phyloP scores from a whole-genome alignment of 2,888 invertebrate species.

The Drosophila prostipennis region DNA sequence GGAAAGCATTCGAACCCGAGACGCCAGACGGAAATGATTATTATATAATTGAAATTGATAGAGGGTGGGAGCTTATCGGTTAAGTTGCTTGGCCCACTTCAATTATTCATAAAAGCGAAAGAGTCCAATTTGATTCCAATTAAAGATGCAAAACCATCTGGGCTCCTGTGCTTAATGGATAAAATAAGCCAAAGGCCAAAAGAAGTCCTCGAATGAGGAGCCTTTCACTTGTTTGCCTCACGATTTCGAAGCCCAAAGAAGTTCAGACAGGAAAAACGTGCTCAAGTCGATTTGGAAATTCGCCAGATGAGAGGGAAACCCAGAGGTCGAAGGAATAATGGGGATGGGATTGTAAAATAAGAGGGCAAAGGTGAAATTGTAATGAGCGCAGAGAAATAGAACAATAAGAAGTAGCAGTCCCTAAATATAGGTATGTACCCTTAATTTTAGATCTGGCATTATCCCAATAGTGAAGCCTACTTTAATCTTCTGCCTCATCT shows the following conservation, averaged over 20 bases:
- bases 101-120: slow-evolving; percentile 64
- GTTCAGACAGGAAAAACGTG: slow-evolving; percentile 57
- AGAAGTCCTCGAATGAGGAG: slow-evolving; percentile 23
- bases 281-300: slow-evolving; percentile 61
- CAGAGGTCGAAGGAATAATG: not conserved
- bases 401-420: not conserved
- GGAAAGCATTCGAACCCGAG: slow-evolving; percentile 20
- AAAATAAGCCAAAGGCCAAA: slow-evolving; percentile 52
- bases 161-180: slow-evolving; percentile 51
- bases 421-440: too few relatives aligned
- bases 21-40: slow-evolving; percentile 73
- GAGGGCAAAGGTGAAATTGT: slow-evolving; percentile 1
- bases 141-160: slow-evolving; percentile 76
- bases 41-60: slow-evolving; percentile 80
- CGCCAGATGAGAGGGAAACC: slow-evolving; percentile 21
- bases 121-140: slow-evolving; percentile 71
- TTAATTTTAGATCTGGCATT: too few relatives aligned
- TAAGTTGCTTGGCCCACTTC: slow-evolving; percentile 50
- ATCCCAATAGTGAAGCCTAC: too few relatives aligned
- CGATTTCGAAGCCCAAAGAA: slow-evolving; percentile 17
- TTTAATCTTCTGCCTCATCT: too few relatives aligned
- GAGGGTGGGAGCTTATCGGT: slow-evolving; percentile 29
- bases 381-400: not conserved
- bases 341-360: not conserved
- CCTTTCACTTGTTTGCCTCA: slow-evolving; percentile 21